Conservation (phyloP, 2,888 invertebrate species). For the Cheilosia urbana region DNA sequence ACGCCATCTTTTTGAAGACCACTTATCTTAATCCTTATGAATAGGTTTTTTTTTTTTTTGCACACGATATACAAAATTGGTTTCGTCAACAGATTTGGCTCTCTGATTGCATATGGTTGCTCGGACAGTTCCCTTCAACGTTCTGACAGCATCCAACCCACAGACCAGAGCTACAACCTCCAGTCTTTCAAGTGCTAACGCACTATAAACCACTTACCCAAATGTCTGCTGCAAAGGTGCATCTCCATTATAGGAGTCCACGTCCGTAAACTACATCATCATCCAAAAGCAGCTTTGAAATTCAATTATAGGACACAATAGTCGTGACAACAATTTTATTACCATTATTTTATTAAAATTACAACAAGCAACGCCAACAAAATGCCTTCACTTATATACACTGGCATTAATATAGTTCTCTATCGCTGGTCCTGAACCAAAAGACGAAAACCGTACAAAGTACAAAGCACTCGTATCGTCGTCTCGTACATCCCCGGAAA, state of each 20-base stretch:
- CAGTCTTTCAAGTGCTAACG: too few species aligned
- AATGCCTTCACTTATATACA: constrained; percentile 19
- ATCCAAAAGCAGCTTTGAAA: constrained; percentile 20
- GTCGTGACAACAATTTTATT: constrained; percentile 65
- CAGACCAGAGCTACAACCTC: too few species aligned
- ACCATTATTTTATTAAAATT: constrained; percentile 37
- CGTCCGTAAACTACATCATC: constrained; percentile 7
- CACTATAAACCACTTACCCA: too few species aligned
- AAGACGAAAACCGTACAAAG: constrained; percentile 74
- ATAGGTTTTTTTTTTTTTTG: too few species aligned
- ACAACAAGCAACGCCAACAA: constrained; percentile 11
- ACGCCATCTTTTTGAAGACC: too few species aligned
- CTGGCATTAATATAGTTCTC: constrained; percentile 68
- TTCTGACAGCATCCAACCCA: too few species aligned
- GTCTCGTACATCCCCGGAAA: constrained; percentile 3
- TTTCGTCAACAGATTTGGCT: too few species aligned
- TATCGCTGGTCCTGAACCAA: constrained; percentile 40
- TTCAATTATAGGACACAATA: constrained; percentile 41
- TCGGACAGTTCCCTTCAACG: too few species aligned
- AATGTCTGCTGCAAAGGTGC: background rate
- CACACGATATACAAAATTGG: too few species aligned
- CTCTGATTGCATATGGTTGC: too few species aligned
- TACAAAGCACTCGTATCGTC: constrained; percentile 60
- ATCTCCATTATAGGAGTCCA: constrained; percentile 3
- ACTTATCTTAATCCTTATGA: too few species aligned